Evolutionary conservation across 2,888 invertebrate genomes (phyloP), one percentile per base, ranked within the genome.

Genomic region (Drosophila neutralis): DNA sequence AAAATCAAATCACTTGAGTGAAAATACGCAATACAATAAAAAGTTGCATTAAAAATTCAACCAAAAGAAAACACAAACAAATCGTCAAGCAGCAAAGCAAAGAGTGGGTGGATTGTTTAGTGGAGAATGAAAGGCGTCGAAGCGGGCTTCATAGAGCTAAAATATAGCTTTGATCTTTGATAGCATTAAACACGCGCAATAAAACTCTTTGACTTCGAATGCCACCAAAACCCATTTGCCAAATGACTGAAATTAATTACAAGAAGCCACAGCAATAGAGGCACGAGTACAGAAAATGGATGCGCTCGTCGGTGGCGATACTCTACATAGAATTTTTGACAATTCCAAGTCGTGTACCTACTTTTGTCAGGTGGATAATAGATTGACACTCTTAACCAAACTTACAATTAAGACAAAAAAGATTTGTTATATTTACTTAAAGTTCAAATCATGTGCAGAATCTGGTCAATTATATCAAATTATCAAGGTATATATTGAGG

Each of bases 211-310:
- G 83, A 69, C 66, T 79, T 60, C 38, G 36, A 49, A 67, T 54
- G 65, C 58, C 66, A 54, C 62, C 73, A 72, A 72, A 87, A 84
- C 76, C 83, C 84, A 85, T 85, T 85, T 85, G 77, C 69, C 75
- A 85, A 85, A 85, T 85, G 87, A 87, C 56, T 71, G 81, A 87
- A 85, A 85, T 87, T 85, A 85, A 85, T 85, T 85, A 85, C 76
- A 75, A 71, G 81, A 80, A 84, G 83, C 84, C 84, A 48, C 74
- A 84, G 78, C 51, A 82, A 78, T 54, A 54, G 49, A n/a, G 29
- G 2, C 24, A 1, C 0, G 15, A 5, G 11, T 11, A 27, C 18
- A 21, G 11, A 10, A 6, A 54, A 2, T 13, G 40, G 58, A 36
- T 52, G n/a, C 36, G 13, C 24, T 10, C 53, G 60, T 15, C 4